Evolutionary conservation across 2,797 vertebrate species (phyloP), one percentile per base, ranked within the genome.

Genomic region (Iguana delicatissima): DNA sequence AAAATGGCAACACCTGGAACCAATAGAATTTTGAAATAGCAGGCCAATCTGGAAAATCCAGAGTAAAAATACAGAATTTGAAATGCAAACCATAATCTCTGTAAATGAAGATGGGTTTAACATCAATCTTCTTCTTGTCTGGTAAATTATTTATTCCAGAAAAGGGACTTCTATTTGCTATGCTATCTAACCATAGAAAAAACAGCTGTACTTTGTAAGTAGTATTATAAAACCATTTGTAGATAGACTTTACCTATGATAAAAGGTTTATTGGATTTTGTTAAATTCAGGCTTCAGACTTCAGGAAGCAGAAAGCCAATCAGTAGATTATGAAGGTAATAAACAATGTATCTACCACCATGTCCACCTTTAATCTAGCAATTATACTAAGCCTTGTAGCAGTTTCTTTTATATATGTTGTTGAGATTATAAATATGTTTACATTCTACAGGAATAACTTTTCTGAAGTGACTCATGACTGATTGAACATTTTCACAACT

Each of bases 51-150:
- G 10, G 72, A 91, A 59, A 92, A 89, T 52, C 81, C 80, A 80
- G 50, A 0, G 69, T 82, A 82, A 91, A 59, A 92, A 89, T 52
- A 80, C 80, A 80, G n/a, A 57, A n/a, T 13, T 12, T 13, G 57
- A 16, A 16, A 55, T 57, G 12, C 29, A 35, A 20, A 55, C 16
- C 7, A 59, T 59, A 7, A 18, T 59, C 80, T 20, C 10, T 82
- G 55, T 59, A 29, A 55, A 22, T 59, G 7, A 82, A 59, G 8
- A 35, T 4, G 32, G 9, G 22, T 52, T 52, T 29, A 32, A 80
- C 24, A 80, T 6, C 52, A 6, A 59, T 59, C 4, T 81, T 57
- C n/a, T 59, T n/a, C 3, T 59, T n/a, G 20, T 59, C 50, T 52
- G 50, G 1, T 52, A 52, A 52, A 52, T 52, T 52, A 10, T 52